phyloP scores from a whole-genome alignment of 2,113 vertebrate genomes.

The Carassius gibelio region DNA sequence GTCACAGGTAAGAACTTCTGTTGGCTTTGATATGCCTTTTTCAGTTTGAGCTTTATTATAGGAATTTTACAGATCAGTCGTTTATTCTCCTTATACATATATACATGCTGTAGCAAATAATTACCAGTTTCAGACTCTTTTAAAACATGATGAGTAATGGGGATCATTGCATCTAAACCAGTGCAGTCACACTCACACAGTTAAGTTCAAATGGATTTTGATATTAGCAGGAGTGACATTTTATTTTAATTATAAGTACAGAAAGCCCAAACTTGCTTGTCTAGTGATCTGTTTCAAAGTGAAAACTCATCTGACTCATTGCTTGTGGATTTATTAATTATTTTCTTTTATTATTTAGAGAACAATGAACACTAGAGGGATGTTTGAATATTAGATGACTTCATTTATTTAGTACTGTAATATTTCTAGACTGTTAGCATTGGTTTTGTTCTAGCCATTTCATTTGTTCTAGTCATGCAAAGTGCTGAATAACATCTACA shows the following conservation, averaged over 20 bases:
- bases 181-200: not conserved
- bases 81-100: not conserved
- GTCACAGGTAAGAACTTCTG: conserved; percentile 88
- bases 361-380: conserved; percentile 14
- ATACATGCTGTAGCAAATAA: not conserved
- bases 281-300: conserved; percentile 25
- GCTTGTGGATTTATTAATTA: not conserved
- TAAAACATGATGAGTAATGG: not conserved
- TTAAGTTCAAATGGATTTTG: not conserved
- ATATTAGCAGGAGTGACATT: not conserved
- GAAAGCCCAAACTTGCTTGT: conserved; percentile 16
- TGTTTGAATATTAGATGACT: conserved; percentile 6
- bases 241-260: conserved; percentile 28
- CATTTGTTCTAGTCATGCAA: not conserved
- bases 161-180: not conserved
- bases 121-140: not conserved
- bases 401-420: not conserved
- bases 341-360: conserved; percentile 38
- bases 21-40: not conserved
- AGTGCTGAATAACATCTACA: not conserved
- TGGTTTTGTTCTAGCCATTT: not conserved
- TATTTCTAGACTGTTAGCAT: not conserved
- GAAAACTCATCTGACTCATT: not conserved
- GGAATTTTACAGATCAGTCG: not conserved
- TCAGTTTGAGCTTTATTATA: not conserved